These are phyloP conservation scores for Pachycephus smyrnensis DNA, from an alignment of 2,888 invertebrate species.

Conservation along the genomic window DNA sequence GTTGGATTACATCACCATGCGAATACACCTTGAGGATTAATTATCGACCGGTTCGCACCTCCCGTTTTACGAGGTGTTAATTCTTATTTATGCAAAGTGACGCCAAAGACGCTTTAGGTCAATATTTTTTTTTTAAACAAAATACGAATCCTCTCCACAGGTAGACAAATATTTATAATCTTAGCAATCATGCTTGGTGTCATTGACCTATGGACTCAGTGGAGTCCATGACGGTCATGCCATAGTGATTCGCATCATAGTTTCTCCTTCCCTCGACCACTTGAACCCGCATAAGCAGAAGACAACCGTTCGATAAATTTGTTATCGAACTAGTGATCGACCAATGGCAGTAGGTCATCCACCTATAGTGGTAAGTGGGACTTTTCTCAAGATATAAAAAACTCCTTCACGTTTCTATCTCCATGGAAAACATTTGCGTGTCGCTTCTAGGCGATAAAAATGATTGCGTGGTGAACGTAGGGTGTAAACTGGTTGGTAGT, in stretches of 20 bases:
- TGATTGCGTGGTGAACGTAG: neutral
- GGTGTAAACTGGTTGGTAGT: neutral
- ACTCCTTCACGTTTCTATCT: neutral
- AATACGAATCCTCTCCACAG: neutral
- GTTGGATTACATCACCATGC: neutral
- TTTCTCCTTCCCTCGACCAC: neutral
- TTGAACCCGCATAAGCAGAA: neutral
- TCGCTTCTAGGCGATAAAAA: neutral
- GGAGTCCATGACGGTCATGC: neutral
- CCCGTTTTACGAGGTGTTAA: neutral
- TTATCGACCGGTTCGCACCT: neutral
- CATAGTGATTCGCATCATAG: neutral
- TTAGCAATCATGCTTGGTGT: neutral
- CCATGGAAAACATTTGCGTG: neutral
- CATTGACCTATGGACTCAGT: neutral
- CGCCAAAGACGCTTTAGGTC: neutral
- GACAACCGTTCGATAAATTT: neutral
- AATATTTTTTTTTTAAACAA: neutral
- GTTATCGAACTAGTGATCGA: neutral
- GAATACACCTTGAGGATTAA: neutral
- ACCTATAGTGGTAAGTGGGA: neutral
- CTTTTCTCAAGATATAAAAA: neutral
- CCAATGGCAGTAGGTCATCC: neutral
- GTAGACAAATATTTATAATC: neutral
- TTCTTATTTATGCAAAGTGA: neutral